Base-by-base conservation (phyloP, 2,797 vertebrate species). In the Cynopterus sphinx region DNA sequence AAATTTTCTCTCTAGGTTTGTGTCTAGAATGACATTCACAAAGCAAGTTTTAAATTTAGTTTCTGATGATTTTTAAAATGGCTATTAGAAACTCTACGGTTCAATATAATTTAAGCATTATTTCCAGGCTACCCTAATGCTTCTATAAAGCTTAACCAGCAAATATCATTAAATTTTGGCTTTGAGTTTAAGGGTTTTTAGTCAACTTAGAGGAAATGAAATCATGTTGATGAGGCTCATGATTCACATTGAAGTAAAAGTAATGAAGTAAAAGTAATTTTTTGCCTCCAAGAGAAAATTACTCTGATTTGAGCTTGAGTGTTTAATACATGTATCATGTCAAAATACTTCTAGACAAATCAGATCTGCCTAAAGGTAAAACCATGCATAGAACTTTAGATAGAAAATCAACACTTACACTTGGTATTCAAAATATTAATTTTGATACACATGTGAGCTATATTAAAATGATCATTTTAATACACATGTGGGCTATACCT, bases 111-210 rank as follows among this genome's bases (percentile, higher is more conserved):
- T 84, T 87, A 65, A 93, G 26, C 22, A 74, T 87, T 41, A 85
- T 81, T 89, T 95, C 5, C 39, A 91, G 39, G 33, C 67, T 77
- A 75, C 17, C 61, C 10, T 49, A 87, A 75, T 89, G 71, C 51
- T 81, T 94, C 79, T 89, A 61, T 63, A 87, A 95, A 94, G 39
- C 22, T 84, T 67, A 77, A 74, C 31, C 86, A 96, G 57, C 39
- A 96, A 95, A 87, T 78, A 78, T 28, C 55, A 78, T 94, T 89
- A 74, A 6, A 49, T 57, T 78, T 65, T 59, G 55, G 71, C 65
- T 92, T 65, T 87, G 43, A 87, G 21, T 91, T 87, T 85, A 67
- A 83, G 61, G 79, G 57, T 41, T 90, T 95, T 95, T 79, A 68
- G 36, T 70, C n/a, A 91, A n/a, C 55, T 77, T 51, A 84, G 67